phyloP scores from a whole-genome alignment of 2,113 vertebrate species.

The Vidua chalybeata region DNA sequence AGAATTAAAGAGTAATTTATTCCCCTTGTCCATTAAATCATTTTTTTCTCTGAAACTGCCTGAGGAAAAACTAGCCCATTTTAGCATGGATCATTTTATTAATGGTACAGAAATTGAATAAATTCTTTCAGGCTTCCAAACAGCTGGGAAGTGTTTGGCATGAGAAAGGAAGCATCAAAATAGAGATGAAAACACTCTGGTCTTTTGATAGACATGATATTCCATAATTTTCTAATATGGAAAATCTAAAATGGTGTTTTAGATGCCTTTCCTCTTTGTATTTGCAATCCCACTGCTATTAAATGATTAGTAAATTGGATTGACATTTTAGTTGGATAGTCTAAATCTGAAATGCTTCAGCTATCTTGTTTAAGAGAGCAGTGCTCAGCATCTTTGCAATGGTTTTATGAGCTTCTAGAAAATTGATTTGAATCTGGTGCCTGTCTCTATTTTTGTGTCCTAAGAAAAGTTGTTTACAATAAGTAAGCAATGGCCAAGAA shows the following conservation, averaged over 20 bases:
- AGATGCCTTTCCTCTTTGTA: background rate
- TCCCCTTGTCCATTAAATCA: background rate
- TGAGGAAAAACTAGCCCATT: background rate
- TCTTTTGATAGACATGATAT: background rate
- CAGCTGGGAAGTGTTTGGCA: background rate
- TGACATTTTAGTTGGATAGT: background rate
- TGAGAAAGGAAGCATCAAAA: background rate
- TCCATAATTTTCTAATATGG: background rate
- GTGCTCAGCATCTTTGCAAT: background rate
- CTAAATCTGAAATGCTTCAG: background rate
- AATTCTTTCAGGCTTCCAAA: background rate
- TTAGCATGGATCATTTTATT: background rate
- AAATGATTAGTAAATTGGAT: background rate
- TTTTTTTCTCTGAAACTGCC: background rate
- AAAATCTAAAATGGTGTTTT: background rate
- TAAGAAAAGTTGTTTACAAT: background rate
- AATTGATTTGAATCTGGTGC: background rate
- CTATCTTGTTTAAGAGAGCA: background rate
- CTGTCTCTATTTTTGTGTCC: background rate
- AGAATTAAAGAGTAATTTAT: background rate
- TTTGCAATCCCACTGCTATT: rapidly evolving
- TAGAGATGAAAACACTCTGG: background rate
- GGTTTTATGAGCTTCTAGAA: background rate
- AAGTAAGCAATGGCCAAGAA: background rate
- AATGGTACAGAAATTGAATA: background rate